These are phyloP conservation scores for Drosophila baimaii DNA, from an alignment of 1,140 invertebrate genomes.

Conservation along the genomic window DNA sequence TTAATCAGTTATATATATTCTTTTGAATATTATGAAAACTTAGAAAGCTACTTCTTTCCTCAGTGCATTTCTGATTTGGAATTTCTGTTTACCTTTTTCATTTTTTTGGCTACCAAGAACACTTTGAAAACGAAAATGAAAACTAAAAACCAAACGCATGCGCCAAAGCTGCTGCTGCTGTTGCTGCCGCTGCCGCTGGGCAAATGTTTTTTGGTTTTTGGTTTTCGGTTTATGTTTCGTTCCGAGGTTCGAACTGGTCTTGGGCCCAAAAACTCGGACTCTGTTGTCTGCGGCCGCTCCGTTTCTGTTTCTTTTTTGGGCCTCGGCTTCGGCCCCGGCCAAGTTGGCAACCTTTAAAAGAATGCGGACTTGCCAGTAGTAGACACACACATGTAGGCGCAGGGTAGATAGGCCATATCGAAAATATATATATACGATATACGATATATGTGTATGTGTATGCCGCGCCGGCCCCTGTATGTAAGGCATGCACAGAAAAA, in stretches of 20 bases:
- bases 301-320: conserved; percentile 42
- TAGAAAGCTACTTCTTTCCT: background rate
- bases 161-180: conserved; percentile 41
- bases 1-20: no score
- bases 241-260: conserved; percentile 55
- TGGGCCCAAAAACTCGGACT: conserved; percentile 28
- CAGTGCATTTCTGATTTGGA: conserved; percentile 1
- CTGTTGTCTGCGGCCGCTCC: conserved; percentile 10
- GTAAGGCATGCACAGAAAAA: conserved; percentile 65
- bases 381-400: conserved; percentile 55
- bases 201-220: conserved; percentile 56
- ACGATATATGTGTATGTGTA: conserved; percentile 1
- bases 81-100: conserved; percentile 5
- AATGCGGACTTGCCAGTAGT: conserved; percentile 79
- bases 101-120: conserved; percentile 19
- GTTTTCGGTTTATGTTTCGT: conserved; percentile 50
- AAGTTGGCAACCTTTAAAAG: conserved; percentile 79
- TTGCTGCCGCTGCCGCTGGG: conserved; percentile 40
- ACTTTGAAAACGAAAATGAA: conserved; percentile 64
- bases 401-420: conserved; percentile 58
- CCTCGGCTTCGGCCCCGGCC: conserved; percentile 46
- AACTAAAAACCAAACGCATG: conserved; percentile 54
- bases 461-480: conserved; percentile 22
- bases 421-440: conserved; percentile 24
- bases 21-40: no score